A percentile compares a stretch with the other conserved stretches of the same genome.
Evolutionary conservation across 2,888 invertebrate genomes (phyloP).

Genomic region (Drosophila siamana): DNA sequence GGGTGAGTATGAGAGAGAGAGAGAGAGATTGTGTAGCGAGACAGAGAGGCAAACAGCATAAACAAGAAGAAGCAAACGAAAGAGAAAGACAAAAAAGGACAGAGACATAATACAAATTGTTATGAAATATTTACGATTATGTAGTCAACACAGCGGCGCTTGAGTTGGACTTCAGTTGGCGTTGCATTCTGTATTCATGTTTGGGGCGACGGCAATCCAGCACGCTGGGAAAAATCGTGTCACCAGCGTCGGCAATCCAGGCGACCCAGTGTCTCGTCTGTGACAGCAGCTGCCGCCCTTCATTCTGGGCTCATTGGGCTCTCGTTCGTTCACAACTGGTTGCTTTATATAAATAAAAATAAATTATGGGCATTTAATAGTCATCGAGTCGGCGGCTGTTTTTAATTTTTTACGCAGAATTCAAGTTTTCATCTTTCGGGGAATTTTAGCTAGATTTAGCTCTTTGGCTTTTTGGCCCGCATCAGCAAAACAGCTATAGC

Average conservation of each 20-base stretch:
- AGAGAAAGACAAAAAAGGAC: neutral
- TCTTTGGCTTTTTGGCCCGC: neutral
- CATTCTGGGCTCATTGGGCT: neutral
- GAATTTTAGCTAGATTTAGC: slow-evolving; percentile 12
- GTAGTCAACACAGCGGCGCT: slow-evolving; percentile 42
- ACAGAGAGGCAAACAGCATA: neutral
- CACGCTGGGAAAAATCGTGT: slow-evolving; percentile 47
- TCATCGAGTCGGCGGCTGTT: slow-evolving; percentile 51
- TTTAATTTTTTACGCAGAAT: slow-evolving; percentile 18
- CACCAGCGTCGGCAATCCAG: slow-evolving; percentile 22
- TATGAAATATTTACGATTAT: slow-evolving; percentile 74
- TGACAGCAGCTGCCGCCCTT: slow-evolving; percentile 32
- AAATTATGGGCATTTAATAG: slow-evolving; percentile 64
- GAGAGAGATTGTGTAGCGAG: too few relatives aligned
- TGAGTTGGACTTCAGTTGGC: slow-evolving; percentile 5
- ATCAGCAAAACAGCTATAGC: neutral
- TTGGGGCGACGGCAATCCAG: slow-evolving; percentile 8
- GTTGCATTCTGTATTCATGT: slow-evolving; percentile 2
- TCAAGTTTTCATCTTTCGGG: slow-evolving; percentile 8
- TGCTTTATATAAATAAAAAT: slow-evolving; percentile 48
- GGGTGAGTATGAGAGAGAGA: neutral
- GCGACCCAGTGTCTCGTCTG: slow-evolving; percentile 47
- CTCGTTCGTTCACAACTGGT: slow-evolving; percentile 18
- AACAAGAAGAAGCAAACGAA: neutral
- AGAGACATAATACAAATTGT: slow-evolving; percentile 38